Percentiles rank a stretch among this genome's conserved stretches.
These are phyloP conservation scores for Nebria brevicollis DNA, from an alignment of 2,888 invertebrate species.

Conservation along the genomic window DNA sequence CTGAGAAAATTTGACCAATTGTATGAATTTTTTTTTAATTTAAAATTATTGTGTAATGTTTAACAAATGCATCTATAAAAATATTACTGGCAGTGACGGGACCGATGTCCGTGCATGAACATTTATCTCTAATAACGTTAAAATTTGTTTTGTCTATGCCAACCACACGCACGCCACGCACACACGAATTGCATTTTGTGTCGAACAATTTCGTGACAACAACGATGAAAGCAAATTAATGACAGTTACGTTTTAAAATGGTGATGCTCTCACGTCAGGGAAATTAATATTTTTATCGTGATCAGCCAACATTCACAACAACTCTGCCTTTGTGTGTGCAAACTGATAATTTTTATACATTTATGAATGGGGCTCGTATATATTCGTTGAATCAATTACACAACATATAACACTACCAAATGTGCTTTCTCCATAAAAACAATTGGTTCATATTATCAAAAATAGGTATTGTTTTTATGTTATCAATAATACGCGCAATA, in stretches of 20 bases:
- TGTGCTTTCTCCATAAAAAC: background rate
- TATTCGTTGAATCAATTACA: background rate
- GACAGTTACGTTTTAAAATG: conserved; percentile 35
- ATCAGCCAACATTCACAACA: conserved; percentile 5
- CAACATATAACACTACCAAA: background rate
- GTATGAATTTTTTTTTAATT: too few species aligned
- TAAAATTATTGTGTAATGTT: too few species aligned
- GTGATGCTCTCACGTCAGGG: conserved; percentile 24
- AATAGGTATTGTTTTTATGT: too few species aligned
- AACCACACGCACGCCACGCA: conserved; percentile 7
- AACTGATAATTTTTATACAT: background rate
- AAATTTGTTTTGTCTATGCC: conserved; percentile 38
- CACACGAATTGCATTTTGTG: conserved; percentile 22
- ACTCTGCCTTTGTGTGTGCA: background rate
- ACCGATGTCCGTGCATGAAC: conserved; percentile 13
- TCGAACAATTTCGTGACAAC: conserved; percentile 29
- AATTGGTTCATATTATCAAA: too few species aligned
- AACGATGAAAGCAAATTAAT: conserved; percentile 37
- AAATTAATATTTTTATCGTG: conserved; percentile 45
- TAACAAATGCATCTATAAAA: background rate
- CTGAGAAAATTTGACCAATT: too few species aligned
- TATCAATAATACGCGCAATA: too few species aligned
- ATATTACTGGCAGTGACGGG: background rate
- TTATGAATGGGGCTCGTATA: background rate
- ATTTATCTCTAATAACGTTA: conserved; percentile 39